Conservation (phyloP, 1,140 invertebrate genomes). For the Druon quercuslanigerum region DNA sequence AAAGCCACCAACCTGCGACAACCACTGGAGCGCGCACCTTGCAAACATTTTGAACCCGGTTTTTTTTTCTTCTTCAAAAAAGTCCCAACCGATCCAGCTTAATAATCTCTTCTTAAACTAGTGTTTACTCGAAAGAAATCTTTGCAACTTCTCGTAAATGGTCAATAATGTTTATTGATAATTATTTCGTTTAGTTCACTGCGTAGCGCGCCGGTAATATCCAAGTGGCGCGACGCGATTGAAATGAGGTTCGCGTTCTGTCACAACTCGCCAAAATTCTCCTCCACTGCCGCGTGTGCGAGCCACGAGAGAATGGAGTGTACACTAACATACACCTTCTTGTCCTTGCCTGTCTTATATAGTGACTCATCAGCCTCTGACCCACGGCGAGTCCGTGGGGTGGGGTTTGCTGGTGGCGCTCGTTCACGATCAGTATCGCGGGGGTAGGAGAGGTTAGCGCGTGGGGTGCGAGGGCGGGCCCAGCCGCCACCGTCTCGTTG, state of each 20-base stretch:
- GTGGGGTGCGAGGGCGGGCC: slow-evolving; percentile 47
- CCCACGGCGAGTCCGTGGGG: slow-evolving; percentile 56
- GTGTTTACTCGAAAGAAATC: slow-evolving; percentile 30
- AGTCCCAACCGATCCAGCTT: not conserved
- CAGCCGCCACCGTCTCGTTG: slow-evolving; percentile 42
- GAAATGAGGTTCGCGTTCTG: slow-evolving; percentile 24
- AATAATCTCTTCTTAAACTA: slow-evolving; percentile 34
- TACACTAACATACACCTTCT: slow-evolving; percentile 74
- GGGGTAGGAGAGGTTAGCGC: slow-evolving; percentile 50
- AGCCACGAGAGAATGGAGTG: slow-evolving; percentile 71
- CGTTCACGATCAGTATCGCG: slow-evolving; percentile 38
- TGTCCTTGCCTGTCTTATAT: slow-evolving; percentile 75
- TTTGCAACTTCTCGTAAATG: too few relatives aligned
- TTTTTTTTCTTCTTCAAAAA: not conserved
- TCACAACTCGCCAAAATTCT: slow-evolving; percentile 44
- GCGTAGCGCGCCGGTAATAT: slow-evolving; percentile 1
- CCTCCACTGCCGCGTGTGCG: slow-evolving; percentile 57
- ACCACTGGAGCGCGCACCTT: slow-evolving; percentile 56
- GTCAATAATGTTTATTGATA: too few relatives aligned
- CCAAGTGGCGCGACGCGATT: not conserved
- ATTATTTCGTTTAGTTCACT: slow-evolving; percentile 1
- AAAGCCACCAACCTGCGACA: slow-evolving; percentile 49
- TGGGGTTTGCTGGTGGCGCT: slow-evolving; percentile 48
- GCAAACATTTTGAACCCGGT: slow-evolving; percentile 59
- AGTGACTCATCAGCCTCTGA: slow-evolving; percentile 71